Base-by-base conservation (phyloP, 2,113 vertebrate genomes). In the Castor canadensis region DNA sequence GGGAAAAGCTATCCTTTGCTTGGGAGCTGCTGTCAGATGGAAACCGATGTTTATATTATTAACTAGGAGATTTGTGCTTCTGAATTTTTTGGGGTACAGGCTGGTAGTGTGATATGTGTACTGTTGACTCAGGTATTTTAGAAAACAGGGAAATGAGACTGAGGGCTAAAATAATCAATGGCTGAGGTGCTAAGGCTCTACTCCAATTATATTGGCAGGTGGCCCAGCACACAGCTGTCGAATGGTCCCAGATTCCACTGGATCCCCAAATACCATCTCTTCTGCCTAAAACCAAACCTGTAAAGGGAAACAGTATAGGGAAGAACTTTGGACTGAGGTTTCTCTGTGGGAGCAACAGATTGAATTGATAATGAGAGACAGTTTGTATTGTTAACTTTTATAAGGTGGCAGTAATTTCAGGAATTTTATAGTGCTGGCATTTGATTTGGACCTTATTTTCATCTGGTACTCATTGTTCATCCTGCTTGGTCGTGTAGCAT, bases 301-400 rank as follows among this genome's bases (percentile, higher is more conserved):
- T 52, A 19, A 71, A 85, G 76, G 49, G 84, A 87, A 85, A 38
- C 35, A 62, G n/a, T 28, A n/a, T 30, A 49, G 69, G 79, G 85
- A 54, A 80, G 84, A 73, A 54, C 38, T 95, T 93, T 91, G 89
- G 72, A 82, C 85, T 62, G 62, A 88, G 77, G 81, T 88, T 92
- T 95, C 93, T 96, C 82, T 93, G 88, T 94, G 93, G 93, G 69
- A 97, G 81, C 85, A 90, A 72, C 96, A 97, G 90, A 96, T 86
- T 97, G 96, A 94, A 95, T 62, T 91, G 95, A 96, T 96, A 96
- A 95, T 66, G 86, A 77, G 73, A 93, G 93, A 92, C 85, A 83
- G 91, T 97, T 97, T 95, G 54, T 91, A 64, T 43, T 95, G 94
- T 87, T 96, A 97, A 91, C 60, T 86, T 97, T 97, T 96, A 97